These are phyloP conservation scores for Lithobates sylvaticus DNA, from an alignment of 2,797 vertebrate species.

Conservation along the genomic window DNA sequence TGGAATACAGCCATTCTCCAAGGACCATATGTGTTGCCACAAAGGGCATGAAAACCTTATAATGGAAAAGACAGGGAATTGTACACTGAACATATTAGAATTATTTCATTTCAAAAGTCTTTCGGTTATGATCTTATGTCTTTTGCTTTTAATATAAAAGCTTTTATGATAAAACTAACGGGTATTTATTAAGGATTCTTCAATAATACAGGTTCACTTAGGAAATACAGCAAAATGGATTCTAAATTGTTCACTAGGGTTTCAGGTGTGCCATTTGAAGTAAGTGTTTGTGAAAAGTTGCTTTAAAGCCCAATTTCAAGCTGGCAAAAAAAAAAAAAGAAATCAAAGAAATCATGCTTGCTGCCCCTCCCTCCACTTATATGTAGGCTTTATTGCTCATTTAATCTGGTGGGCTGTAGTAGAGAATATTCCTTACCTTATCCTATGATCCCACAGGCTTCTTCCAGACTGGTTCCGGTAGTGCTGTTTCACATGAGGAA, in stretches of 20 bases:
- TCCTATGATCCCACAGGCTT: too few relatives aligned
- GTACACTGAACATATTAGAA: constrained; percentile 45
- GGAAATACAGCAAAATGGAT: constrained; percentile 13
- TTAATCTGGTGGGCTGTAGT: too few relatives aligned
- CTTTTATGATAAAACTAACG: constrained; percentile 15
- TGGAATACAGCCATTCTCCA: constrained; percentile 67
- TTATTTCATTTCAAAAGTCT: constrained; percentile 43
- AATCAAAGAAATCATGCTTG: too few relatives aligned
- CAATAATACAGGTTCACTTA: constrained; percentile 2
- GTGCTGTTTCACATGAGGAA: too few relatives aligned
- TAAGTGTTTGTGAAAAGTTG: not conserved
- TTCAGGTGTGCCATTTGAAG: not conserved
- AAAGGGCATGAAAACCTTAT: constrained; percentile 55
- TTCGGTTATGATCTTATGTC: constrained; percentile 16
- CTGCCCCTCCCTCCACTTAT: too few relatives aligned
- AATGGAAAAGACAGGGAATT: constrained; percentile 56
- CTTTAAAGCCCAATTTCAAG: not conserved
- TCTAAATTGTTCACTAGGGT: not conserved
- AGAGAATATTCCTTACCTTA: too few relatives aligned
- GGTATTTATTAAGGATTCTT: not conserved
- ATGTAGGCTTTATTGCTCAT: too few relatives aligned
- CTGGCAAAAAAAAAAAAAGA: too few relatives aligned
- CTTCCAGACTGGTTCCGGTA: too few relatives aligned
- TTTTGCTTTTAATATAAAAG: constrained; percentile 32
- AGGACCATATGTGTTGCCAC: constrained; percentile 66